Conservation (phyloP, 1,140 invertebrate species). For the Drosophila equinoxialis region DNA sequence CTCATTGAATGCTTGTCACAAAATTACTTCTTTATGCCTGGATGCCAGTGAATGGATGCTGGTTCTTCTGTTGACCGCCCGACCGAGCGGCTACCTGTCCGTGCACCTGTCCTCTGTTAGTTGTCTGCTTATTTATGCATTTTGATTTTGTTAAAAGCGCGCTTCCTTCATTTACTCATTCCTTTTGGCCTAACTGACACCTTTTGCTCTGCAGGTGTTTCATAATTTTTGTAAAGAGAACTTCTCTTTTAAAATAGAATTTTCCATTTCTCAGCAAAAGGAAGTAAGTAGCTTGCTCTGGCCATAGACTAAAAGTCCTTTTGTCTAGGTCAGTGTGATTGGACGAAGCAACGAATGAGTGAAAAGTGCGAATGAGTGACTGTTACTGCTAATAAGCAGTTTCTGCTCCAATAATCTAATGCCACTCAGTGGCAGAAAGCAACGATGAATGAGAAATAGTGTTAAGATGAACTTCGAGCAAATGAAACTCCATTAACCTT, state of each 20-base stretch:
- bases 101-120: background rate
- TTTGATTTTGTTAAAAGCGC: constrained; percentile 64
- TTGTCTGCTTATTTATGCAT: constrained; percentile 66
- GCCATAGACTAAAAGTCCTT: background rate
- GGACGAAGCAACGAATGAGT: constrained; percentile 19
- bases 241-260: constrained; percentile 24
- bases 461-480: background rate
- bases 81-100: background rate
- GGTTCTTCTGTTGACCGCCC: constrained; percentile 22
- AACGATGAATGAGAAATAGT: constrained; percentile 3
- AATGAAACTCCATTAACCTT: constrained; percentile 48
- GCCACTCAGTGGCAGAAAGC: constrained; percentile 7
- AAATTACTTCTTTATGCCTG: constrained; percentile 56
- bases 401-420: constrained; percentile 29
- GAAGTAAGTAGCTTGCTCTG: constrained; percentile 29
- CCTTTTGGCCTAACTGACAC: constrained; percentile 46
- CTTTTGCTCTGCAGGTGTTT: constrained; percentile 56
- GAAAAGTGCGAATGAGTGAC: background rate
- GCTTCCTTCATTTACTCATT: background rate
- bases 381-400: constrained; percentile 29
- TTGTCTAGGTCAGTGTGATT: constrained; percentile 36
- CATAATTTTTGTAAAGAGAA: constrained; percentile 44
- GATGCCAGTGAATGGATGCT: constrained; percentile 55
- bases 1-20: constrained; percentile 12
- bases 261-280: constrained; percentile 10